Evolutionary conservation across 2,888 invertebrate genomes (phyloP).

Genomic region (Tyria jacobaeae): DNA sequence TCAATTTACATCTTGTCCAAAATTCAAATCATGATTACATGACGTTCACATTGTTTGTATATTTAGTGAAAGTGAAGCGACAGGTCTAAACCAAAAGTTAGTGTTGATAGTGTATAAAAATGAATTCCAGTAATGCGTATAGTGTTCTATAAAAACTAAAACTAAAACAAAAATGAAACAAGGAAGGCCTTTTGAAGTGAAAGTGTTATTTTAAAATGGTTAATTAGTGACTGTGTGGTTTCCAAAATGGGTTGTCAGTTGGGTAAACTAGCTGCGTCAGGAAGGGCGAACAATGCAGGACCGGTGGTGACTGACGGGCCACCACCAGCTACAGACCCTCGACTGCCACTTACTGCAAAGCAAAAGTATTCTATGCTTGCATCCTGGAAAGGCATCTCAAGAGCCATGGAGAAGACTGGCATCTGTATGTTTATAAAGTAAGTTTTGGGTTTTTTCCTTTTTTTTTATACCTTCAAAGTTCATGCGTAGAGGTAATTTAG

Average conservation of each 20-base stretch:
- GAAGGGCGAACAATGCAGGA: conserved; percentile 76
- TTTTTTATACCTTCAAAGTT: background rate
- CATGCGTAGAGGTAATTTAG: background rate
- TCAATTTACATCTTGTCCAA: conserved; percentile 13
- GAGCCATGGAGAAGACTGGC: conserved; percentile 95
- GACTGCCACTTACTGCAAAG: conserved; percentile 93
- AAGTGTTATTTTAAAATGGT: conserved; percentile 36
- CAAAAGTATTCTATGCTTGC: conserved; percentile 96
- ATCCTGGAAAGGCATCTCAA: conserved; percentile 96
- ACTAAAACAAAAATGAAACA: conserved; percentile 20
- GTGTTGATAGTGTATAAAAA: conserved; percentile 11
- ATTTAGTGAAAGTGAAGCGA: conserved; percentile 23
- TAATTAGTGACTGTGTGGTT: conserved; percentile 34
- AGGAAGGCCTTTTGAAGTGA: conserved; percentile 22
- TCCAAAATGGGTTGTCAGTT: conserved; percentile 91
- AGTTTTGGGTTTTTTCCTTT: conserved; percentile 72
- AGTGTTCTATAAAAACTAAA: conserved; percentile 11
- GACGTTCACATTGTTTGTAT: conserved; percentile 10
- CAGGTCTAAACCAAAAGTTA: conserved; percentile 8
- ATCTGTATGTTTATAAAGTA: conserved; percentile 97
- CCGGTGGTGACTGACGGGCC: conserved; percentile 84
- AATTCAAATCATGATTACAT: conserved; percentile 35
- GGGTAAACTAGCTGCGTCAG: conserved; percentile 89
- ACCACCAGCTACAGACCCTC: conserved; percentile 91
- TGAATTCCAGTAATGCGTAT: conserved; percentile 7